These are phyloP conservation scores for Drosophila rufa DNA, from an alignment of 1,140 invertebrate species.

Conservation along the genomic window DNA sequence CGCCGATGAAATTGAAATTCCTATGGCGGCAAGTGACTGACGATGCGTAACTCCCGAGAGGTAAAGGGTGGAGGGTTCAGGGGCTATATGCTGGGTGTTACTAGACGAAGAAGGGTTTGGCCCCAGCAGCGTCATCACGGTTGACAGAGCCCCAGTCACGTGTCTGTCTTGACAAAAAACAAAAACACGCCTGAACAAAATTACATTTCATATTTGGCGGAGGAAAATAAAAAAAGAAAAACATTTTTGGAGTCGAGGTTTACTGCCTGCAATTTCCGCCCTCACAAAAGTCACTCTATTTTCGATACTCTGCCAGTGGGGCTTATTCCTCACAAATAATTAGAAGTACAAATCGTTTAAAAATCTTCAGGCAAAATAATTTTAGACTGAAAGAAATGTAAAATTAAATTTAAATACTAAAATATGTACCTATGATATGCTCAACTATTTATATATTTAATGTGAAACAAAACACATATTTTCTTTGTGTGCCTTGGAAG, in stretches of 20 bases:
- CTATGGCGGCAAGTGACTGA: constrained; percentile 61
- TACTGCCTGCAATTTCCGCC: constrained; percentile 25
- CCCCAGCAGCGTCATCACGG: constrained; percentile 24
- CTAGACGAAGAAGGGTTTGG: constrained; percentile 24
- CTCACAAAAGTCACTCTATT: constrained; percentile 1
- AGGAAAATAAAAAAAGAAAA: not conserved
- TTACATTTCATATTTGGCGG: constrained; percentile 46
- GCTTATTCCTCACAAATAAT: not conserved
- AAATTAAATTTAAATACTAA: not conserved
- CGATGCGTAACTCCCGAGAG: constrained; percentile 61
- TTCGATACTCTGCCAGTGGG: not conserved
- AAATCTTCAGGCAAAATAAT: no score
- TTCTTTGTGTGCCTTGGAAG: not conserved
- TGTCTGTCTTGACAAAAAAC: constrained; percentile 31
- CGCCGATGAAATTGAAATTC: constrained; percentile 64
- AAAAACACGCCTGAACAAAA: constrained; percentile 19
- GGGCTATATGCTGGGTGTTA: not conserved
- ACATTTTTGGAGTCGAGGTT: constrained; percentile 8
- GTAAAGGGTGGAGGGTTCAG: constrained; percentile 1
- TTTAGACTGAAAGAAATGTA: no score
- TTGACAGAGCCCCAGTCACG: constrained; percentile 46
- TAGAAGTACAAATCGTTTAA: no score
- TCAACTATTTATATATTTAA: not conserved
- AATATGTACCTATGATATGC: not conserved
- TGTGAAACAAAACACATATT: not conserved